Percentiles rank a stretch among this genome's conserved stretches.
phyloP scores from a whole-genome alignment of 2,888 invertebrate species.

The Neria commutata region DNA sequence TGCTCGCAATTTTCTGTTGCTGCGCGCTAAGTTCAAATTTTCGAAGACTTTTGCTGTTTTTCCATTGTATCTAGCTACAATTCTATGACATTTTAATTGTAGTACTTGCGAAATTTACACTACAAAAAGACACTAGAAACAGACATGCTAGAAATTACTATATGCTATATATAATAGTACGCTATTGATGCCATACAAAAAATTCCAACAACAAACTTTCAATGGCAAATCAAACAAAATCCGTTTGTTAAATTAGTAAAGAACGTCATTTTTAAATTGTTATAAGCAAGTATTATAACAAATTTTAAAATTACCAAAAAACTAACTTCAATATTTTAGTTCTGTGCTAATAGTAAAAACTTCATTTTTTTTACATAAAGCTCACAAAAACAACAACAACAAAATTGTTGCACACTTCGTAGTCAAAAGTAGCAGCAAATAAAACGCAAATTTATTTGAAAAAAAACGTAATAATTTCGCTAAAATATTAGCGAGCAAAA shows the following conservation, averaged over 20 bases:
- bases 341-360: constrained; percentile 3
- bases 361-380: constrained; percentile 20
- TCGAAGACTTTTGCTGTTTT: too few species aligned
- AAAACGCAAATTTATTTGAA: constrained; percentile 27
- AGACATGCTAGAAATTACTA: too few species aligned
- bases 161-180: too few species aligned
- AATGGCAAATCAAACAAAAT: neutral
- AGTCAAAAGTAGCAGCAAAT: constrained; percentile 40
- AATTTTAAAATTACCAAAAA: constrained; percentile 29
- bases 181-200: too few species aligned
- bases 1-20: too few species aligned
- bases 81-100: too few species aligned
- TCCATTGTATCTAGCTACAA: too few species aligned
- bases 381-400: constrained; percentile 17
- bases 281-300: constrained; percentile 35
- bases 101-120: too few species aligned
- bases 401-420: constrained; percentile 34
- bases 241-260: constrained; percentile 8
- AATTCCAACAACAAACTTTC: constrained; percentile 10
- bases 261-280: constrained; percentile 33
- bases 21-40: too few species aligned
- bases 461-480: constrained; percentile 27
- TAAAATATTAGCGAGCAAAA: constrained; percentile 33
- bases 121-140: too few species aligned
- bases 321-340: neutral